These are phyloP conservation scores for Agelas oroides DNA, from an alignment of 37 sponge, comb jelly and placozoan genomes.

Conservation along the genomic window DNA sequence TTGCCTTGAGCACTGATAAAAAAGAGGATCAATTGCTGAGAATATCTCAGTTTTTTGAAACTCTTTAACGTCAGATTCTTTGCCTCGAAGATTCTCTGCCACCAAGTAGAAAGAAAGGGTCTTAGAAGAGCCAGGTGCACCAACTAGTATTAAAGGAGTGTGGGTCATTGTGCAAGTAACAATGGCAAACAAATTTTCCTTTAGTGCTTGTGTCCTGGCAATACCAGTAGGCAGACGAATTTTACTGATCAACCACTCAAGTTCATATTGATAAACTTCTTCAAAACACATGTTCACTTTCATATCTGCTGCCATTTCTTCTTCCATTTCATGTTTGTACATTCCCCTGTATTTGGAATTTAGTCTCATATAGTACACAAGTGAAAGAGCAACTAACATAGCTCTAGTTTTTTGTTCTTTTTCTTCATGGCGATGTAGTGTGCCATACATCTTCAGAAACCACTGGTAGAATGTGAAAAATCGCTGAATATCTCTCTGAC, in stretches of 20 bases:
- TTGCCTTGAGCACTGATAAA: slow-evolving; percentile 86
- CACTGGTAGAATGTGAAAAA: slow-evolving; percentile 55
- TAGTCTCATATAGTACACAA: slow-evolving; percentile 86
- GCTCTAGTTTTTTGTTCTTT: slow-evolving; percentile 28
- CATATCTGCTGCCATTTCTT: neutral
- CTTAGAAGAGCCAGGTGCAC: slow-evolving; percentile 87
- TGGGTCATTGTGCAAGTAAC: slow-evolving; percentile 70
- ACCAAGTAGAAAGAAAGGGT: slow-evolving; percentile 88
- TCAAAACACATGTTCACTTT: neutral
- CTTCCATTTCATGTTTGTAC: slow-evolving; percentile 1
- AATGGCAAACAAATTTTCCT: slow-evolving; percentile 88
- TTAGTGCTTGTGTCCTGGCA: slow-evolving; percentile 83
- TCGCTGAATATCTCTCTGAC: slow-evolving; percentile 83
- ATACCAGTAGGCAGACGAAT: slow-evolving; percentile 80
- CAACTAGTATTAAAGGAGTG: slow-evolving; percentile 89
- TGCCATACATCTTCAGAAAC: slow-evolving; percentile 29
- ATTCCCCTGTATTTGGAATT: slow-evolving; percentile 43
- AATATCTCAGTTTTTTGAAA: slow-evolving; percentile 58
- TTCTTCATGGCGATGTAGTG: slow-evolving; percentile 4
- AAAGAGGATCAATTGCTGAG: slow-evolving; percentile 69
- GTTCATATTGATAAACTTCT: slow-evolving; percentile 46
- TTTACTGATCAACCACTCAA: slow-evolving; percentile 49
- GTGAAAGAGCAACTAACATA: slow-evolving; percentile 71
- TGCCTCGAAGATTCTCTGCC: slow-evolving; percentile 73
- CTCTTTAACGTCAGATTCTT: slow-evolving; percentile 48